Evolutionary conservation across 2,797 vertebrate species (phyloP).

Genomic region (Scyliorhinus canicula): DNA sequence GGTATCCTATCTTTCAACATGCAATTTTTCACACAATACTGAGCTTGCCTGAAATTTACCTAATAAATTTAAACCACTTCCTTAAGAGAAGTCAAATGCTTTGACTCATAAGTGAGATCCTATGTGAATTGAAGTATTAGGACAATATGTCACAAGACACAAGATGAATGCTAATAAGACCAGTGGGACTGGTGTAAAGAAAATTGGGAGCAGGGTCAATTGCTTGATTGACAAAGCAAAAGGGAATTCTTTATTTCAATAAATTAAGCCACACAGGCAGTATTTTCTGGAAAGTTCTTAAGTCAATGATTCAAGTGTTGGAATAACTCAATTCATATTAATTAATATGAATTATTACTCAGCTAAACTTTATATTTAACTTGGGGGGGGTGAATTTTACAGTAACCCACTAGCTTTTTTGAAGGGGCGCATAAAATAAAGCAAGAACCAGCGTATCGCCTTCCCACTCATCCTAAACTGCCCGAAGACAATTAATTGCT

Average conservation of each 20-base stretch:
- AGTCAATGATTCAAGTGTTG: neutral
- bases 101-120: slow-evolving; percentile 2
- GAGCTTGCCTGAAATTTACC: neutral
- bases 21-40: neutral
- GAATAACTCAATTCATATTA: neutral
- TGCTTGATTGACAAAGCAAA: slow-evolving; percentile 13
- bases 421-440: no score
- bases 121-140: slow-evolving; percentile 5
- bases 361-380: neutral
- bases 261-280: neutral
- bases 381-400: no score
- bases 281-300: neutral
- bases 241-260: neutral
- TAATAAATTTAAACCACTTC: neutral
- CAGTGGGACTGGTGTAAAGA: neutral
- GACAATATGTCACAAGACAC: slow-evolving; percentile 1
- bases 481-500: no score
- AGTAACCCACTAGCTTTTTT: no score
- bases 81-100: neutral
- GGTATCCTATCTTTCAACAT: neutral
- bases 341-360: neutral
- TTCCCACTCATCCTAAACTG: no score
- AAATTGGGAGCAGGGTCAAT: slow-evolving; percentile 9
- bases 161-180: neutral
- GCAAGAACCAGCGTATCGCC: no score